Base-by-base conservation (phyloP, 2,797 vertebrate species). In the Periophthalmus magnuspinnatus region DNA sequence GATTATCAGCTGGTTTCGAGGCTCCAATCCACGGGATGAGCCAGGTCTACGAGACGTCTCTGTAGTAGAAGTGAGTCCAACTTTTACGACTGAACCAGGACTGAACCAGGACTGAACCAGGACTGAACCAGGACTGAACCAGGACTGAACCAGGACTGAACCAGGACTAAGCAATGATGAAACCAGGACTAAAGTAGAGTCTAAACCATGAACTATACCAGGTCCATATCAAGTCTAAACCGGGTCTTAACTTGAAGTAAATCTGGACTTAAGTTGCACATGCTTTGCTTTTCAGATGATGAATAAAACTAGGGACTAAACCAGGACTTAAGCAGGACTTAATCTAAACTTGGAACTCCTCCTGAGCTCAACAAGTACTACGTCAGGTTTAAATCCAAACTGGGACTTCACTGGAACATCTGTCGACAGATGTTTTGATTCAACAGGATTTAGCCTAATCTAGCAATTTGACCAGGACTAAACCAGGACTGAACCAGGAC, bases 1-100 rank as follows among this genome's bases (percentile, higher is more conserved):
- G 55, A 57, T 57, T 16, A 2, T 57, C 55, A 57, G 55, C 55
- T 57, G 55, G 55, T 57, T 57, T 16, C 22, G 55, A 32, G 55
- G 55, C 5, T 11, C 54, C 24, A 8, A 24, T 57, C 55, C 55
- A 0, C 22, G 55, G 13, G 55, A 57, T 6, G 13, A 17, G 13
- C 55, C 55, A 2, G 55, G n/a, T 11, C 16, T 57, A 5, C 24
- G 14, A 2, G 55, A 57, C 24, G 55, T 57, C 13, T 57, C 55
- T 16, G 55, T 57, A 24, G 55, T 32, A 14, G 55, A 32, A 17
- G 55, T 57, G 28, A 57, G 55, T 57, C 22, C 5, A 57, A 57
- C 22, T 13, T 57, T 28, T 57, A 16, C 55, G 24, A 28, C 24
- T 24, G 9, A 55, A 13, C 1, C 22, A 13, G 54, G 21, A 22